Evolutionary conservation across 2,113 vertebrate species (phyloP).

Genomic region (Mellivora capensis): DNA sequence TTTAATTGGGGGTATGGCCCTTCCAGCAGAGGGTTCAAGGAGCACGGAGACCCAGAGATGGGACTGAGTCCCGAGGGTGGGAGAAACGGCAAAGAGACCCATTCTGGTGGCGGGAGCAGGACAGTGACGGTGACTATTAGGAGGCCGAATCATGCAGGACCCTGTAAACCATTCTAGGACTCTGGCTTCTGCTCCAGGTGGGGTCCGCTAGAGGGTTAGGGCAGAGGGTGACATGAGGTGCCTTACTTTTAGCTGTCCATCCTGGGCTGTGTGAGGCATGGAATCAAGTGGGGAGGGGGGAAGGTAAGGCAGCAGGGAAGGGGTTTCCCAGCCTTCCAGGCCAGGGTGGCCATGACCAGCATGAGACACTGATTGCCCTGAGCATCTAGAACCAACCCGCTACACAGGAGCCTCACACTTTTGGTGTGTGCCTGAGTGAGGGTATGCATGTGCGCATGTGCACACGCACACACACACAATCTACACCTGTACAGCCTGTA

Average conservation of each 20-base stretch:
- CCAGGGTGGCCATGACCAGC: not conserved
- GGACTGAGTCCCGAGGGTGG: fast-evolving
- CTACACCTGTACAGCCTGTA: not conserved
- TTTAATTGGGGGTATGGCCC: fast-evolving
- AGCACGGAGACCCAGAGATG: not conserved
- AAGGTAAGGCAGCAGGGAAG: not conserved
- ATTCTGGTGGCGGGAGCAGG: too few species aligned
- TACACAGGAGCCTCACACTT: fast-evolving
- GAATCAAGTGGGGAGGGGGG: not conserved
- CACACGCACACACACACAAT: fast-evolving
- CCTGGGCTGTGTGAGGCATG: not conserved
- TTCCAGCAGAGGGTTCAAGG: not conserved
- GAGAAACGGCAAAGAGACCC: too few species aligned
- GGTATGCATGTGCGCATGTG: fast-evolving
- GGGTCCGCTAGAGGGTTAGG: fast-evolving
- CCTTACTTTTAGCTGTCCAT: too few species aligned
- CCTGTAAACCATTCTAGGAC: not conserved
- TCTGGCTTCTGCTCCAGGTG: not conserved
- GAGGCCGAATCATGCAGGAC: not conserved
- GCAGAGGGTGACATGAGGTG: not conserved
- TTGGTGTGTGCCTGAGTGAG: not conserved
- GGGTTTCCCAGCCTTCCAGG: too few species aligned
- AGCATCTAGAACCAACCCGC: fast-evolving
- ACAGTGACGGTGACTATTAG: fast-evolving
- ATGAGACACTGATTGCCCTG: fast-evolving